Percentiles rank a stretch among this genome's conserved stretches.
phyloP scores from a whole-genome alignment of 2,113 vertebrate genomes.

The Rhabdornis inornatus region DNA sequence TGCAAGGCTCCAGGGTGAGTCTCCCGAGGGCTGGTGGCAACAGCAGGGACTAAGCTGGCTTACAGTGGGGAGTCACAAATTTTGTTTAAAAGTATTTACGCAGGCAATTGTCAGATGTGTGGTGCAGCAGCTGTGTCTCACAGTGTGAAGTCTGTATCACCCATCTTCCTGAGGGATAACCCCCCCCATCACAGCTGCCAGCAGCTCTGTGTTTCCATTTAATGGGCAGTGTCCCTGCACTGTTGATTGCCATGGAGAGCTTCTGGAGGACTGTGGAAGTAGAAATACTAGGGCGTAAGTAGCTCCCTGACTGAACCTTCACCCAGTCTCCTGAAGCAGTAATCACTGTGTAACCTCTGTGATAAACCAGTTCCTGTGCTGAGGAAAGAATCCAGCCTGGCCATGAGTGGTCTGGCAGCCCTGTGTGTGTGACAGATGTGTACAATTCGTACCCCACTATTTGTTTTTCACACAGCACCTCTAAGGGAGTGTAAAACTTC shows the following conservation, averaged over 20 bases:
- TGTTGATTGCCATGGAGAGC: fast-evolving
- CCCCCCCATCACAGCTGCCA: background rate
- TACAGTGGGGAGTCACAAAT: background rate
- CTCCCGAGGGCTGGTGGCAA: background rate
- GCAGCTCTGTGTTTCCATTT: background rate
- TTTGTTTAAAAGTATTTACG: background rate
- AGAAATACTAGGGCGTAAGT: background rate
- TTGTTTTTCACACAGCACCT: background rate
- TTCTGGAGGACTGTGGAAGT: background rate
- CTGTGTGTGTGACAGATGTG: background rate
- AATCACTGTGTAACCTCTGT: background rate
- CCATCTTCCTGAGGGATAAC: background rate
- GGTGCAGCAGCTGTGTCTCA: background rate
- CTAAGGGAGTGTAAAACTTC: background rate
- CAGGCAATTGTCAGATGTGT: fast-evolving
- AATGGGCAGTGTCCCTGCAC: background rate
- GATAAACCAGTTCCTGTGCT: background rate
- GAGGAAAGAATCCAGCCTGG: background rate
- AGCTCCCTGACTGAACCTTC: background rate
- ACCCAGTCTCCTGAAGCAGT: background rate
- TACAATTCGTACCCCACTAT: fast-evolving
- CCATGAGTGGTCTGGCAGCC: background rate
- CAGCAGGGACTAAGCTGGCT: background rate
- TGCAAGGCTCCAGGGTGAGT: fast-evolving
- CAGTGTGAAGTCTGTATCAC: background rate